Percentiles rank a stretch among this genome's conserved stretches.
phyloP scores from a whole-genome alignment of 30 jellyfish, hydroid and myxozoan genomes.

The Pseudorhiza aurosa region DNA sequence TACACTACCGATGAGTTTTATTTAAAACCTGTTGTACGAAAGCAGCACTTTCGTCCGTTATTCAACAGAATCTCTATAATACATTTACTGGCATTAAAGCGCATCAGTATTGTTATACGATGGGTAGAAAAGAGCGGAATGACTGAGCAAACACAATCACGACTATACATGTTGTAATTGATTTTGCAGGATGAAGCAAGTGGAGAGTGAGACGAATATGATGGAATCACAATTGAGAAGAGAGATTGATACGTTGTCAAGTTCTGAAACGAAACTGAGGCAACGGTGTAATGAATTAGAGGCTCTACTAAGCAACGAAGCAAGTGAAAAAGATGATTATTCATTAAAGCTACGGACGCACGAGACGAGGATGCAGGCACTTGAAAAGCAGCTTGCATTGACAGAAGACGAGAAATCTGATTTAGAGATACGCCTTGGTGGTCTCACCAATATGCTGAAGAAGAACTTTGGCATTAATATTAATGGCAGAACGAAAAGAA shows the following conservation, averaged over 20 bases:
- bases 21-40: too few relatives aligned
- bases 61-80: too few relatives aligned
- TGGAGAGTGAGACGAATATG: slow-evolving; percentile 65
- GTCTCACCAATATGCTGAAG: slow-evolving; percentile 34
- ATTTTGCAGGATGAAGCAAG: slow-evolving; percentile 43
- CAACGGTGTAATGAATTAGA: slow-evolving; percentile 74
- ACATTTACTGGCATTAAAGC: too few relatives aligned
- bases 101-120: too few relatives aligned
- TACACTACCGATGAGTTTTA: too few relatives aligned
- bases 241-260: slow-evolving; percentile 61
- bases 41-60: too few relatives aligned
- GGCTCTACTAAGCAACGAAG: slow-evolving; percentile 47
- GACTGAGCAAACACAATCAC: too few relatives aligned
- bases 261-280: slow-evolving; percentile 53
- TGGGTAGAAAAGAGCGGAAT: too few relatives aligned
- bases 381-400: slow-evolving; percentile 50
- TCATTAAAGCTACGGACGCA: slow-evolving; percentile 20
- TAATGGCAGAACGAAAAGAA: slow-evolving; percentile 18
- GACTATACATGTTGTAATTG: not conserved
- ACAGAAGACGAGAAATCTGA: slow-evolving; percentile 78
- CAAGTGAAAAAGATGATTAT: slow-evolving; percentile 55
- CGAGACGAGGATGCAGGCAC: slow-evolving; percentile 70
- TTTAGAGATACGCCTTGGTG: slow-evolving; percentile 56
- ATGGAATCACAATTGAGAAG: slow-evolving; percentile 56
- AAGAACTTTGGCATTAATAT: slow-evolving; percentile 36